These are phyloP conservation scores for Esox niger DNA, from an alignment of 2,113 vertebrate genomes.

Conservation along the genomic window DNA sequence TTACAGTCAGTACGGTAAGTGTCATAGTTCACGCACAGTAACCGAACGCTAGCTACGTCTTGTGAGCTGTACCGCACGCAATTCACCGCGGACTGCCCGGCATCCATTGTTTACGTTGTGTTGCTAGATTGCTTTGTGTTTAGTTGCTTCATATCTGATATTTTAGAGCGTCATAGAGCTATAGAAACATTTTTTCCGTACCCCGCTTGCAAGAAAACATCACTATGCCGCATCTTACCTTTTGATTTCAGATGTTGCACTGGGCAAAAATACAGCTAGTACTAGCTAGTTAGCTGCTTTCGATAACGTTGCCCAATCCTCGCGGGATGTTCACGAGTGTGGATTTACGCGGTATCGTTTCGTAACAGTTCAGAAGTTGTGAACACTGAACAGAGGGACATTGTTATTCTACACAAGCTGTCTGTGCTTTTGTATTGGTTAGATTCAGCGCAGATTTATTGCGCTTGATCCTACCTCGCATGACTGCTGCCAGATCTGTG, in stretches of 20 bases:
- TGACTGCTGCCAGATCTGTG: too few relatives aligned
- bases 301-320: background rate
- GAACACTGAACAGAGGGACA: too few relatives aligned
- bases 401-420: too few relatives aligned
- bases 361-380: too few relatives aligned
- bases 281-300: background rate
- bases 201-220: too few relatives aligned
- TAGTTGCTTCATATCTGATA: background rate
- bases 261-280: background rate
- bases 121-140: background rate
- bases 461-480: too few relatives aligned
- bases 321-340: conserved; percentile 7
- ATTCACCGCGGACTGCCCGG: background rate
- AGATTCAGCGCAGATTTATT: too few relatives aligned
- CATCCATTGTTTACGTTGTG: background rate
- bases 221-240: background rate
- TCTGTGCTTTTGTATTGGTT: too few relatives aligned
- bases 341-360: background rate
- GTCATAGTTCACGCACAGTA: background rate
- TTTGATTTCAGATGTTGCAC: background rate
- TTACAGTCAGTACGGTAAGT: too few relatives aligned
- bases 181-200: too few relatives aligned
- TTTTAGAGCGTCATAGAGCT: too few relatives aligned
- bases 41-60: background rate
- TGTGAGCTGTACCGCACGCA: conserved; percentile 5